Conservation (phyloP, 2,797 vertebrate genomes). For the Lepilemur septentrionalis region DNA sequence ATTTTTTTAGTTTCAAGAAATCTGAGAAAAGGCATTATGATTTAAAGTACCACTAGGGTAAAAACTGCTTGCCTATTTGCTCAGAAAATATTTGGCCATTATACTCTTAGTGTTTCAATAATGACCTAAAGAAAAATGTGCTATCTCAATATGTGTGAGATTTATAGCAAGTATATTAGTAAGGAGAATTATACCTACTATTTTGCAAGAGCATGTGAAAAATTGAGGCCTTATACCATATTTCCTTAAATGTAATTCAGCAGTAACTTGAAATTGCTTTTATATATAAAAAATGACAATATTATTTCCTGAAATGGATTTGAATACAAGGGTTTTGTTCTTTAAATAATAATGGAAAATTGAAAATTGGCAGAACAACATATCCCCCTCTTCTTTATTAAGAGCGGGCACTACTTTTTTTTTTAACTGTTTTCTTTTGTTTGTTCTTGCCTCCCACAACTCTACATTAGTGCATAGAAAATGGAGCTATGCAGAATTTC, state of each 20-base stretch:
- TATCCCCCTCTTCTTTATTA: constrained; percentile 41
- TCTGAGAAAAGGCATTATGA: not conserved
- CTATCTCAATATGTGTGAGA: constrained; percentile 3
- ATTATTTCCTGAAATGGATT: constrained; percentile 60
- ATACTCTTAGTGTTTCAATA: constrained; percentile 27
- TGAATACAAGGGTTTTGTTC: constrained; percentile 43
- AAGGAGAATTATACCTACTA: not conserved
- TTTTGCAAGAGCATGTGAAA: constrained; percentile 52
- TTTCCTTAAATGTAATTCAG: constrained; percentile 70
- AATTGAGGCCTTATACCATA: constrained; percentile 27
- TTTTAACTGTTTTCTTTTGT: not conserved
- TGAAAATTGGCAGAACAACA: not conserved
- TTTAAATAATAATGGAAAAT: constrained; percentile 62
- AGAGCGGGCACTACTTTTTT: not conserved
- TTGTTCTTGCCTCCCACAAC: not conserved
- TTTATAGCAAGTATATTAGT: constrained; percentile 43
- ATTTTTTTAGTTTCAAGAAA: constrained; percentile 39
- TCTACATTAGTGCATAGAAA: not conserved
- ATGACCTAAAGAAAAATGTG: constrained; percentile 43
- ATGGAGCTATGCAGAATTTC: not conserved
- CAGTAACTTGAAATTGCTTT: constrained; percentile 65
- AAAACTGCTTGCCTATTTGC: not conserved
- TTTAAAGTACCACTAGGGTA: not conserved
- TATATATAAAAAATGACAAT: constrained; percentile 54
- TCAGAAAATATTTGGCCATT: constrained; percentile 52